Evolutionary conservation across 37 sponge, comb jelly and placozoan species (phyloP), one percentile per base, ranked within the genome.

Genomic region (Mnemiopsis leidyi): DNA sequence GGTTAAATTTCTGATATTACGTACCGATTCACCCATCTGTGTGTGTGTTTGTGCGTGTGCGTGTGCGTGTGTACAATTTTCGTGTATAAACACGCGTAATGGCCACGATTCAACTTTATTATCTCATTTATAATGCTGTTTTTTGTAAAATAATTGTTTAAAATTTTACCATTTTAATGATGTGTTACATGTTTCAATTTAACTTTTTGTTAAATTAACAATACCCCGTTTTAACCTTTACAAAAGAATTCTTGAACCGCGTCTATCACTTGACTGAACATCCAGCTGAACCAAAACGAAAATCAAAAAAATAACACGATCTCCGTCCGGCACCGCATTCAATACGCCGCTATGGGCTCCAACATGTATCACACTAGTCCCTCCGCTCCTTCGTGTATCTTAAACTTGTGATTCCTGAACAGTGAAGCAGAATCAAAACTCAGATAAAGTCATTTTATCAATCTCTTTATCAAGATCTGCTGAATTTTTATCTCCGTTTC

Each of bases 121-220:
- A 48, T 48, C 61, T 48, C 32, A 77, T 77, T 77, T 77, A 31
- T 34, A 77, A 16, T 32, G 79, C 79, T 31, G 79, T 34, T 32
- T 77, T 77, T 77, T 31, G 79, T 77, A 77, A 77, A 77, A 77
- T 77, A 77, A 31, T 31, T 77, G 79, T 77, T 77, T 34, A 77
- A 77, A 77, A 77, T 32, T 34, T 48, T 48, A 48, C 61, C 61
- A 48, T 48, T 77, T 34, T 77, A 34, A 77, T 77, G 79, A 77
- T 32, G 34, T 77, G 61, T 48, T 48, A 48, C 61, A 48, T 48
- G 61, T 48, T 18, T 48, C 61, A 48, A 48, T 48, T 48, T 48
- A 48, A 48, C 61, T 48, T 48, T 48, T 48, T 48, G 61, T 48
- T 48, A 48, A 48, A 48, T 48, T 48, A 48, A 48, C 61, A 48